Conservation (phyloP, 2,888 invertebrate species). For the Bimastos eiseni region DNA sequence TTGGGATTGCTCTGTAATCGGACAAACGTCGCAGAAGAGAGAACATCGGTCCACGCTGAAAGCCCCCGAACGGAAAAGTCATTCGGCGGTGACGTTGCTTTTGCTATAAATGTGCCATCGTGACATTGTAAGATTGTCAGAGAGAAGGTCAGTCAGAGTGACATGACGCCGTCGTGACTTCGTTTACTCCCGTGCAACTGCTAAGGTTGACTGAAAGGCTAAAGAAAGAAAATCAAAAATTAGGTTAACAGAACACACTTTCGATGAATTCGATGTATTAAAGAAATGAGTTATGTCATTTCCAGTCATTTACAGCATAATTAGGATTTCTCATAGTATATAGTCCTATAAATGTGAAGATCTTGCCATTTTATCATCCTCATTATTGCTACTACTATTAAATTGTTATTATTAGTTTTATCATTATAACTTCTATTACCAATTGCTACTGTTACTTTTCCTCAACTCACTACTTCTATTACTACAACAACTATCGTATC, state of each 20-base stretch:
- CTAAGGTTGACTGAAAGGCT: background rate
- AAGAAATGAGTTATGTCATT: background rate
- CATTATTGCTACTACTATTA: too few species aligned
- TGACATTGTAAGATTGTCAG: background rate
- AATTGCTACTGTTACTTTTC: too few species aligned
- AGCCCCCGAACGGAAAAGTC: background rate
- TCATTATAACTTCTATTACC: too few species aligned
- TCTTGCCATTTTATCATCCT: too few species aligned
- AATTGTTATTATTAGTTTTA: too few species aligned
- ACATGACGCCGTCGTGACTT: background rate
- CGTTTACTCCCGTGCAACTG: background rate
- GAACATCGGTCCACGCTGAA: background rate
- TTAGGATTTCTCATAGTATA: too few species aligned
- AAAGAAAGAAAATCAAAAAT: background rate
- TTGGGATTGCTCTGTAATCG: background rate
- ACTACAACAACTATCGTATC: too few species aligned
- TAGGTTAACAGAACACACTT: background rate
- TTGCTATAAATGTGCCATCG: background rate
- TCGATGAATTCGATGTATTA: background rate
- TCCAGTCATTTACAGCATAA: too few species aligned
- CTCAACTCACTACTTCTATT: too few species aligned
- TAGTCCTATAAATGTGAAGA: too few species aligned
- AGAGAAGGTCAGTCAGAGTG: background rate
- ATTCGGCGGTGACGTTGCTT: background rate
- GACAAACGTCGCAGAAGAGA: background rate